Evolutionary conservation across 2,888 invertebrate genomes (phyloP).

Genomic region (Polydrusus tereticollis): DNA sequence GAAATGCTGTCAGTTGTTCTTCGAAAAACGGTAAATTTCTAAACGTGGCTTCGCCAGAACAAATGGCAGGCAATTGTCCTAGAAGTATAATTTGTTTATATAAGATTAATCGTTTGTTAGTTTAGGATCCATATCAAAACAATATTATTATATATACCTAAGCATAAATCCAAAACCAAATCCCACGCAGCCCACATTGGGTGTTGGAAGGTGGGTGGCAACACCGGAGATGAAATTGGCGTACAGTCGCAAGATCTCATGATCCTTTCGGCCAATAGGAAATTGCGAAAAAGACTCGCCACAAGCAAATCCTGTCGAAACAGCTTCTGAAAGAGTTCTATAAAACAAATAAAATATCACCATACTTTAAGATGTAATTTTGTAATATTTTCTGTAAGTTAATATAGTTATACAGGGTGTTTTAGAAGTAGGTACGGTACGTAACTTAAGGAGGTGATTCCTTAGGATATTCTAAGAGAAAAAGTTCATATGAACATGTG

Average conservation of each 20-base stretch:
- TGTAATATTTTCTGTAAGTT: too few relatives aligned
- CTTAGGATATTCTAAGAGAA: too few relatives aligned
- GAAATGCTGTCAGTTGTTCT: slow-evolving; percentile 97
- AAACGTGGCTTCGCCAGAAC: slow-evolving; percentile 74
- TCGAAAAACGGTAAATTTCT: slow-evolving; percentile 94
- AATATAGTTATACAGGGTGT: too few relatives aligned
- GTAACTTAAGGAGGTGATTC: too few relatives aligned
- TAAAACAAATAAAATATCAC: too few relatives aligned
- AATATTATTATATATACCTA: slow-evolving; percentile 67
- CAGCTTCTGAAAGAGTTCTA: slow-evolving; percentile 93
- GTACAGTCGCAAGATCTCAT: slow-evolving; percentile 97
- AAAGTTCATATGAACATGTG: too few relatives aligned
- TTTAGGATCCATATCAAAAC: too few relatives aligned
- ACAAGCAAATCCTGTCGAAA: slow-evolving; percentile 98
- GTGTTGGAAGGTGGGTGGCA: slow-evolving; percentile 92
- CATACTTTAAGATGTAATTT: neutral
- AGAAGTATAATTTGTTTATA: neutral
- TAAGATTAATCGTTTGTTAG: too few relatives aligned
- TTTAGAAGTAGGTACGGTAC: too few relatives aligned
- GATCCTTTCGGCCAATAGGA: slow-evolving; percentile 94
- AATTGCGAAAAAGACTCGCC: slow-evolving; percentile 98
- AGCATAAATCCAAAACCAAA: slow-evolving; percentile 92
- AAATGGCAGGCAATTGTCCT: slow-evolving; percentile 86
- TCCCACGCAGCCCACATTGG: slow-evolving; percentile 99
- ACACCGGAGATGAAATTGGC: slow-evolving; percentile 91